Base-by-base conservation (phyloP, 2,797 vertebrate genomes). In the Intellagama lesueurii region DNA sequence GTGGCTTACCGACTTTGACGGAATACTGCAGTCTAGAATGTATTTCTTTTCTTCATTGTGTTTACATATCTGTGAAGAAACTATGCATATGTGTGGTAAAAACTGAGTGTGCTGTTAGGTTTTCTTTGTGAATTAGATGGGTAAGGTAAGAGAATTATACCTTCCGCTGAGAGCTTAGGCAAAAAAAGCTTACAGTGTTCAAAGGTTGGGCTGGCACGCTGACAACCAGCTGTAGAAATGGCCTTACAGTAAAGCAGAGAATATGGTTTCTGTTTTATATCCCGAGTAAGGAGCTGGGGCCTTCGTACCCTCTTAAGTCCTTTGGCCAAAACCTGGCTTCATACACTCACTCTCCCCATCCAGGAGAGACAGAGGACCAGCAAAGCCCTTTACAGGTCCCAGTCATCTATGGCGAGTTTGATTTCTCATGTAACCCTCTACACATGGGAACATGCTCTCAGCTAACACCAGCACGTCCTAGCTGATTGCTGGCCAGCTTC, bases 1-100 rank as follows among this genome's bases (percentile, higher is more conserved):
- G 85, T 92, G 91, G 92, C 92, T 95, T 93, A 81, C 70, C 56
- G 78, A 22, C 47, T 78, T 86, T 90, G 0, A 0, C 88, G 82
- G 2, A 70, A 70, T 60, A 87, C 11, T 70, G 44, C 35, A 90
- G 85, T 30, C 86, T 91, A 91, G 85, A 40, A 35, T 40, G 5
- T 26, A 85, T 56, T 83, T n/a, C 72, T 12, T 4, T 83, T n/a
- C 69, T 12, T 4, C 2, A 14, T 85, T 11, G 7, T 52, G 8
- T 73, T 75, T 44, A 81, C 73, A 60, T 32, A 64, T 76, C 4
- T 14, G 11, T 4, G 14, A 4, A 72, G 70, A 14, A 72, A 32
- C 70, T 3, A 19, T 24, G 35, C 22, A 9, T 76, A 40, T 44
- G 24, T 44, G 7, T 26, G 22, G 7, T 26, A 24, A 35, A 76